These are phyloP conservation scores for Oreochromis mossambicus DNA, from an alignment of 2,797 vertebrate genomes.

Conservation along the genomic window DNA sequence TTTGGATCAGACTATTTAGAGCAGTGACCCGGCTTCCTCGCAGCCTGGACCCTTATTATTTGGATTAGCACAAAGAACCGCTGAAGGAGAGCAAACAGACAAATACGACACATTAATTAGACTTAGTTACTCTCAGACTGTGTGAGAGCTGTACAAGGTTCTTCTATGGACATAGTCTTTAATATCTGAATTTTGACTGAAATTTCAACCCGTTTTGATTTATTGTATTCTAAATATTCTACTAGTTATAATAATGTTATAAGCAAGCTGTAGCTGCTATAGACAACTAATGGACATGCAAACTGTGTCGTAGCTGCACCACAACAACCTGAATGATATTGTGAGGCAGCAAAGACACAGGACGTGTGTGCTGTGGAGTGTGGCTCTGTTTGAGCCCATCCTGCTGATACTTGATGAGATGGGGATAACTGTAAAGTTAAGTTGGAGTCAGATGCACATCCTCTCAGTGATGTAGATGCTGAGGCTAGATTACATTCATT, in stretches of 20 bases:
- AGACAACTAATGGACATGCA: not conserved
- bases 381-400: not conserved
- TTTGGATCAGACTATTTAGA: not conserved
- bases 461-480: not conserved
- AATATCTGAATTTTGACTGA: not conserved
- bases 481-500: not conserved
- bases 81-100: not conserved
- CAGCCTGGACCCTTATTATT: not conserved
- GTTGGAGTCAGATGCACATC: not conserved
- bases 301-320: not conserved
- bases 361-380: not conserved
- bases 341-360: not conserved
- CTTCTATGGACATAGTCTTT: not conserved
- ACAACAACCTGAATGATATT: not conserved
- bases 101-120: not conserved
- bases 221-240: not conserved
- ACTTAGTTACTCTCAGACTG: not conserved
- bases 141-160: not conserved
- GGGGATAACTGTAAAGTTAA: not conserved
- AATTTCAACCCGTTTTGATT: not conserved
- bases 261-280: not conserved
- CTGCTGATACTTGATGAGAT: not conserved
- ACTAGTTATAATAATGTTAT: not conserved
- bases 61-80: not conserved
- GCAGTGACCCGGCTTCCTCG: not conserved